Base-by-base conservation (phyloP, 53 echinoderm and acorn worm species). In the Temnopleurus reevesii region DNA sequence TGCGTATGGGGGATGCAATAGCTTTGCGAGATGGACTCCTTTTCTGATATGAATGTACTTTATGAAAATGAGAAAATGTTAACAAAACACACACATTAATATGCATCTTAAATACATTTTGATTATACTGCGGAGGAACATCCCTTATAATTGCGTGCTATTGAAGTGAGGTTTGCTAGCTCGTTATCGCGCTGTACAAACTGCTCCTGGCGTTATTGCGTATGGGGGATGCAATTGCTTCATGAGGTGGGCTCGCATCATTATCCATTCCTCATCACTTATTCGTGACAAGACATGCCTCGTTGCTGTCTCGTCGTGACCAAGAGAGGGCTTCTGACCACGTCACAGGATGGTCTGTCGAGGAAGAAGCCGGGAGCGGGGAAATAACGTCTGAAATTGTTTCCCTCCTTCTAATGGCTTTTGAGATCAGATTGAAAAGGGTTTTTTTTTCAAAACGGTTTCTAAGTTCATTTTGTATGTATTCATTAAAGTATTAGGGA, bases 281-380 rank as follows among this genome's bases (percentile, higher is more conserved):
- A 17, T n/a, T 17, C 56, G 33, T 63, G 63, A 13, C 34, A 31
- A n/a, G n/a, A 17, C 71, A n/a, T 8, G 71, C 47, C 5, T 28
- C 29, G 9, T 53, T 9, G 9, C 53, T 53, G 53, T 46, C 80
- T 49, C 49, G 3, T 49, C 17, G 28, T 80, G 80, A 12, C 80
- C 80, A 80, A 49, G 26, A 80, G 80, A 80, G 80, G 80, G 80
- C 80, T 28, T 51, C 46, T 49, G 80, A 51, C 80, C 80, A 46
- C 80, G 46, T 80, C 51, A 46, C 46, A 2, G 30, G 28, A 27
- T 51, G 80, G 80, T 80, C 80, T 80, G 25, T 47, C n/a, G 19
- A 80, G 71, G 41, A 71, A 43, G 71, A 41, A 71, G 71, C 21
- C 41, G 27, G 8, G 41, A 71, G 71, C 41, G 41, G 36, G 71